A percentile compares a stretch with the other conserved stretches of the same genome.
Conservation (phyloP, 2,113 vertebrate genomes). For the Dasyornis broadbenti region DNA sequence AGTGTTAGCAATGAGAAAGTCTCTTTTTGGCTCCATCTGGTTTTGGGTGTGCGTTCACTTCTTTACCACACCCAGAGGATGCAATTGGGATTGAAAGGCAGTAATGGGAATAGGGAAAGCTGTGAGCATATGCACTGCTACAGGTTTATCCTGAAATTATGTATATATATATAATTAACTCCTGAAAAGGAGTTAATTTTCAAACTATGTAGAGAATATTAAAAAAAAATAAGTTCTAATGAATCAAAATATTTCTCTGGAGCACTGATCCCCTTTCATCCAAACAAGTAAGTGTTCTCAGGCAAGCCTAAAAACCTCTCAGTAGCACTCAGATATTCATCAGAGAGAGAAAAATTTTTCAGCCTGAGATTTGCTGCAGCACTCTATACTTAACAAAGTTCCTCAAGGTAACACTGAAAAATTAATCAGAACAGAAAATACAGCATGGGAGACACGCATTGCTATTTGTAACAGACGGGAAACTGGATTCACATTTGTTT, state of each 20-base stretch:
- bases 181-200: neutral
- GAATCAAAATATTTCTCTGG: neutral
- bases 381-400: neutral
- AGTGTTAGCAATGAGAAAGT: neutral
- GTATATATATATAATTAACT: neutral
- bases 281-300: neutral
- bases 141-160: neutral
- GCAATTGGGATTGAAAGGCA: neutral
- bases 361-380: neutral
- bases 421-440: neutral
- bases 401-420: neutral
- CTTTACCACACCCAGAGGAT: neutral
- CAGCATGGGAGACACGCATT: neutral
- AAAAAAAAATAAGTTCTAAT: neutral
- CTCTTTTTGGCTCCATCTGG: constrained; percentile 38
- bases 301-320: neutral
- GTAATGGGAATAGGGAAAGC: neutral
- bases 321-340: neutral
- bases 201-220: neutral
- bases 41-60: neutral
- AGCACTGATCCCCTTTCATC: neutral
- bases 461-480: neutral
- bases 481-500: neutral
- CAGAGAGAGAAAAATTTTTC: neutral
- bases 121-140: neutral